These are phyloP conservation scores for Drosophila monieri DNA, from an alignment of 2,888 invertebrate genomes.

Conservation along the genomic window DNA sequence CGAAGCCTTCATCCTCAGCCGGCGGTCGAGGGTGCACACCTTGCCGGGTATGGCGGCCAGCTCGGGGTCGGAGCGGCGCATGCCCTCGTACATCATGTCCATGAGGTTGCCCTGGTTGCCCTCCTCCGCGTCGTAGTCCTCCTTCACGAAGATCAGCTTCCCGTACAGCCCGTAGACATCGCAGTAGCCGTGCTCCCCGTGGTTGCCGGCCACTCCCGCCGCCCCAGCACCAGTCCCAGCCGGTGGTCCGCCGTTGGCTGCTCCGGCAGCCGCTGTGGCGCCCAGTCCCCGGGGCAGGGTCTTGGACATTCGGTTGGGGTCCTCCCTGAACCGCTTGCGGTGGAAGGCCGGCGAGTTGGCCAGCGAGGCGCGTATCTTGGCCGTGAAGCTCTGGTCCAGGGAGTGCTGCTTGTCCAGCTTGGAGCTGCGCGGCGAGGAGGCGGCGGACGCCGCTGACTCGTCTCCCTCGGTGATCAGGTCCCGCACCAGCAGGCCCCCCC, in stretches of 20 bases:
- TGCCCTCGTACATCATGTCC: constrained; percentile 88
- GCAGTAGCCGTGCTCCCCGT: constrained; percentile 88
- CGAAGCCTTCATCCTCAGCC: constrained; percentile 92
- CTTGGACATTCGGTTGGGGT: constrained; percentile 87
- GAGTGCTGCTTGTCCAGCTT: constrained; percentile 89
- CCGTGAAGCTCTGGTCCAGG: constrained; percentile 85
- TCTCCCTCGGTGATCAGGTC: neutral
- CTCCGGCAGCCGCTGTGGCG: constrained; percentile 11
- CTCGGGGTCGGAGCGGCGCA: constrained; percentile 93
- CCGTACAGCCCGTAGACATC: constrained; percentile 96
- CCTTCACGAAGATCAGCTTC: constrained; percentile 93
- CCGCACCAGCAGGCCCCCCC: neutral
- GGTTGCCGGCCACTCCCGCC: constrained; percentile 70
- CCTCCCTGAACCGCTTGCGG: constrained; percentile 85
- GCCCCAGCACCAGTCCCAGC: constrained; percentile 1
- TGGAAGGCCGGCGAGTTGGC: constrained; percentile 87
- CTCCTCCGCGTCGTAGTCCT: constrained; percentile 89
- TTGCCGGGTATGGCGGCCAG: constrained; percentile 92
- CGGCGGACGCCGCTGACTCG: constrained; percentile 20
- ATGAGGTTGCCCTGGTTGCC: constrained; percentile 87
- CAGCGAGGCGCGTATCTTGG: constrained; percentile 87
- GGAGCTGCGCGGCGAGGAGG: constrained; percentile 79
- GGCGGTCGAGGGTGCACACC: constrained; percentile 91
- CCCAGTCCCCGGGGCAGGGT: constrained; percentile 89
- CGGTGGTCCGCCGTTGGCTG: neutral